A percentile compares a stretch with the other conserved stretches of the same genome.
These are phyloP conservation scores for Paramuricea clavata DNA, from an alignment of 92 coral and sea anemone genomes.

Conservation along the genomic window DNA sequence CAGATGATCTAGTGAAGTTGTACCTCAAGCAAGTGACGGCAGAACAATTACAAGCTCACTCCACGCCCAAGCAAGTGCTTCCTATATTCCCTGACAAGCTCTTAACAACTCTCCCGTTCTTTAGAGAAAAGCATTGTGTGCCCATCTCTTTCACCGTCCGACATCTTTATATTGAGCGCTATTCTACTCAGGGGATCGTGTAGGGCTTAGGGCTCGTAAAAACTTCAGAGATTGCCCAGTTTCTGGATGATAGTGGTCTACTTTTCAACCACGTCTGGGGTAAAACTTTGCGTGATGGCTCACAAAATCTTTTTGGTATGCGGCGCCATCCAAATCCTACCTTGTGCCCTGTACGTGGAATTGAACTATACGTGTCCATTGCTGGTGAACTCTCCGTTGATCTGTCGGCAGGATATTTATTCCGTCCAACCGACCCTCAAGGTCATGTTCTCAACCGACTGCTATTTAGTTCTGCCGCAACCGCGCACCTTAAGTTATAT, in stretches of 20 bases:
- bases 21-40: conserved; percentile 63
- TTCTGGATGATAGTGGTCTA: conserved; percentile 61
- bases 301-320: conserved; percentile 60
- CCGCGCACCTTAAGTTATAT: conserved; percentile 40
- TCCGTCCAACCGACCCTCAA: conserved; percentile 62
- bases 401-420: conserved; percentile 50
- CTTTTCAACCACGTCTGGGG: conserved; percentile 70
- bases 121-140: conserved; percentile 14
- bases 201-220: conserved; percentile 51
- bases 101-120: conserved; percentile 17
- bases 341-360: conserved; percentile 67
- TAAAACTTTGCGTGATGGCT: conserved; percentile 62
- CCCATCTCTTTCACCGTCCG: conserved; percentile 44
- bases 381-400: conserved; percentile 43
- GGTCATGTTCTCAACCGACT: conserved; percentile 48
- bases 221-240: conserved; percentile 55
- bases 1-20: conserved; percentile 45
- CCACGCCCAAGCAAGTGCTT: conserved; percentile 56
- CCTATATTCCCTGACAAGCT: conserved; percentile 64
- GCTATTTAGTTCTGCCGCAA: conserved; percentile 48
- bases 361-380: conserved; percentile 63
- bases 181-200: conserved; percentile 67
- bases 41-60: conserved; percentile 56
- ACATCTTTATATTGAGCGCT: conserved; percentile 37
- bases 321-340: conserved; percentile 65